These are phyloP conservation scores for Leptinotarsa texana DNA, from an alignment of 1,140 invertebrate species.

Conservation along the genomic window DNA sequence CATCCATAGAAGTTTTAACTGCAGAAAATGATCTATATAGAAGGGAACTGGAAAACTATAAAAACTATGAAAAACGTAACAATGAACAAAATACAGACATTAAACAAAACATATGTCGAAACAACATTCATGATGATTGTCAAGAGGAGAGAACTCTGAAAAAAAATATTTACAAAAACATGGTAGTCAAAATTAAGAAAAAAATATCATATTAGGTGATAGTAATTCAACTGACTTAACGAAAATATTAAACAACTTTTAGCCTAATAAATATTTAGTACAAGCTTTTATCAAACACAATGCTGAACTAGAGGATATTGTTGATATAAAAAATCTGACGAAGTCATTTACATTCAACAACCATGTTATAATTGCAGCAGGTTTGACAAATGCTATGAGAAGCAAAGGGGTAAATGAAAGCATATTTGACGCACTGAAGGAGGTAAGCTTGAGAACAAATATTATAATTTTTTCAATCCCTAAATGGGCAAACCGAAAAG, in stretches of 20 bases:
- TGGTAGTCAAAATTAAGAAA: background rate
- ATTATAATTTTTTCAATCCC: conserved; percentile 4
- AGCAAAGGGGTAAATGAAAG: background rate
- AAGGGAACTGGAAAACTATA: conserved; percentile 3
- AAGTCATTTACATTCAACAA: background rate
- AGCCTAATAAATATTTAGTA: conserved; percentile 5
- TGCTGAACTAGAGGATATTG: background rate
- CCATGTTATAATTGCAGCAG: conserved; percentile 14
- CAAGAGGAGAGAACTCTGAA: background rate
- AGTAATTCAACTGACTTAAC: conserved; percentile 4
- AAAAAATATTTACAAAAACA: background rate
- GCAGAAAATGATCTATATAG: conserved; percentile 3
- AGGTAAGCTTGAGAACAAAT: background rate
- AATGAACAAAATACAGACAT: background rate
- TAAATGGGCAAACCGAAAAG: conserved; percentile 2
- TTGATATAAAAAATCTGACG: conserved; percentile 12
- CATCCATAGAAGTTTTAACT: background rate
- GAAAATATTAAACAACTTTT: background rate
- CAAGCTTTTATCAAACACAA: conserved; percentile 14
- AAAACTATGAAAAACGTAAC: background rate
- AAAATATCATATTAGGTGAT: background rate
- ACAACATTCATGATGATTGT: background rate
- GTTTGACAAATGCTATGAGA: conserved; percentile 14
- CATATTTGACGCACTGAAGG: conserved; percentile 8
- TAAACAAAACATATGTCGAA: background rate